Base-by-base conservation (phyloP, 2,113 vertebrate species). In the Hirundichthys speculiger region DNA sequence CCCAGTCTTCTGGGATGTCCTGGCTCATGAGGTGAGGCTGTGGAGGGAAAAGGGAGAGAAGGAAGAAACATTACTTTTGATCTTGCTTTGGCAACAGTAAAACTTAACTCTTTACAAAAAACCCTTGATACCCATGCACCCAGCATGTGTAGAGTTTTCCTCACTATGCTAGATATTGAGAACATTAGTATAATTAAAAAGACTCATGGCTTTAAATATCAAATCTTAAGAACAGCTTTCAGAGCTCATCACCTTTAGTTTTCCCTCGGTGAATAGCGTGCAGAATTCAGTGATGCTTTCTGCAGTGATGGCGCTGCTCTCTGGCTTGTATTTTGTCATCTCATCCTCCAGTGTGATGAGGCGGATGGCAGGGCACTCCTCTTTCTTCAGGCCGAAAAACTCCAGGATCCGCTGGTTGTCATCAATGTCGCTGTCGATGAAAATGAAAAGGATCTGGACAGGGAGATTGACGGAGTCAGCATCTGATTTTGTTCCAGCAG, bases 11-110 rank as follows among this genome's bases (percentile, higher is more conserved):
- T 5, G 98, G 94, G 73, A 98, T 90, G 71, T 99, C 97, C 75
- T 98, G 96, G 88, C 96, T 99, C 98, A 99, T 99, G 63, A 99
- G 90, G 81, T 99, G 98, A 11, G 97, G 94, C 97, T 99, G 81
- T 63, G 13, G n/a, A n/a, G n/a, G n/a, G n/a, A n/a, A 18, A 57
- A 57, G 49, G 11, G 1, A 47, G 7, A 20, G 10, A 30, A 10
- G 7, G 34, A 9, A 49, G n/a, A n/a, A n/a, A n/a, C n/a, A n/a
- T n/a, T n/a, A n/a, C n/a, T n/a, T n/a, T n/a, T n/a, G n/a, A n/a
- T n/a, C n/a, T n/a, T n/a, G n/a, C n/a, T n/a, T n/a, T n/a, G n/a
- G n/a, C n/a, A n/a, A n/a, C n/a, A n/a, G n/a, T n/a, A n/a, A n/a
- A n/a, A n/a, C n/a, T n/a, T n/a, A n/a, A n/a, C n/a, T n/a, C n/a